Conservation (phyloP, 2,113 vertebrate genomes). For the Cygnus atratus region DNA sequence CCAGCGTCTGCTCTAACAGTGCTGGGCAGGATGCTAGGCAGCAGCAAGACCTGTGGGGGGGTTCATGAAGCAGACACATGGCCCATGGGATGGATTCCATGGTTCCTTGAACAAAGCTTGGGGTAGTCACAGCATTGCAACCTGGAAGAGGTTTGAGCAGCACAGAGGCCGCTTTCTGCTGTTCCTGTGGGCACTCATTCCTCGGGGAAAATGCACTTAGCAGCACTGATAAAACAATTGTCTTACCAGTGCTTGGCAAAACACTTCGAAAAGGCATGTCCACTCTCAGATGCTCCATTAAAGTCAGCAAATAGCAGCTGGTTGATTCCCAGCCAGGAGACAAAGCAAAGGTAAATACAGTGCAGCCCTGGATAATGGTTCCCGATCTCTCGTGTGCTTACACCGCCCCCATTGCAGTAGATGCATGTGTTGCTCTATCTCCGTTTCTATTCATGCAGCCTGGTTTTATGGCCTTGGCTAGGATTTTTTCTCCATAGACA, state of each 20-base stretch:
- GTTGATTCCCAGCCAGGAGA: not conserved
- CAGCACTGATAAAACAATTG: accelerated
- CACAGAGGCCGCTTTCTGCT: not conserved
- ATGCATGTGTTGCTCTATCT: not conserved
- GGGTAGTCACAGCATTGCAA: too few relatives aligned
- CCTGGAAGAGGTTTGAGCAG: not conserved
- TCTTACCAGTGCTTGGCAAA: not conserved
- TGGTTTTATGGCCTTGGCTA: not conserved
- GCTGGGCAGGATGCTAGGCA: not conserved
- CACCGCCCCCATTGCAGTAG: not conserved
- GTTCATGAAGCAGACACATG: accelerated
- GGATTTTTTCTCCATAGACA: not conserved
- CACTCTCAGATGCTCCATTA: not conserved
- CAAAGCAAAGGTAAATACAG: not conserved
- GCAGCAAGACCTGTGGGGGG: accelerated
- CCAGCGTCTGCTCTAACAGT: accelerated
- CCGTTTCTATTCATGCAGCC: not conserved
- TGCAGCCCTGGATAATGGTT: not conserved
- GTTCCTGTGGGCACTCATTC: accelerated
- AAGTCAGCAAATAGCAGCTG: not conserved
- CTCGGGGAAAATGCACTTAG: not conserved
- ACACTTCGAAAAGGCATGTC: not conserved
- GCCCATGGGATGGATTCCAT: not conserved
- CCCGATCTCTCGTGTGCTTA: not conserved
- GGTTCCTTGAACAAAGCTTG: not conserved